Conservation (phyloP, 2,888 invertebrate genomes). For the Drosophila neutralis region DNA sequence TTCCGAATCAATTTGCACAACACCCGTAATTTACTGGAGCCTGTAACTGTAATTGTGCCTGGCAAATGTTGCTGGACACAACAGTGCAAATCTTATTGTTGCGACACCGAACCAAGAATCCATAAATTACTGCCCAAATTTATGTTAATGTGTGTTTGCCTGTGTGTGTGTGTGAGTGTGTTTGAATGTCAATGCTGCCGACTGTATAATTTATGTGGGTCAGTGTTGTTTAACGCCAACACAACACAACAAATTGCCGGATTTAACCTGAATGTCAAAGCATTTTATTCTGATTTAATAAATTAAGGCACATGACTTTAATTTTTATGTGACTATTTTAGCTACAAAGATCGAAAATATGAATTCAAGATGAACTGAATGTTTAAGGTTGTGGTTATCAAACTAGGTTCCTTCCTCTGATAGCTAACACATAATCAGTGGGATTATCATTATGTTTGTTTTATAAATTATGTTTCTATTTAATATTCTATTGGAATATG, state of each 20-base stretch:
- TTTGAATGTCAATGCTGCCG: constrained; percentile 9
- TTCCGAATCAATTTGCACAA: constrained; percentile 28
- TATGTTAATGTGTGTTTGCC: constrained; percentile 52
- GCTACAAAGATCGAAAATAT: not conserved
- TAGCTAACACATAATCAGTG: not conserved
- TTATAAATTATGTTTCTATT: not conserved
- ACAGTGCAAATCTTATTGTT: constrained; percentile 24
- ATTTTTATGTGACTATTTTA: not conserved
- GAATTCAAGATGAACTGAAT: not conserved
- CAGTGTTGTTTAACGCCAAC: constrained; percentile 38
- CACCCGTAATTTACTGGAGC: constrained; percentile 26
- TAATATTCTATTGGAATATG: not conserved
- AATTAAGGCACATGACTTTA: not conserved
- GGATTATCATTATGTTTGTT: not conserved
- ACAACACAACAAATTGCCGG: constrained; percentile 23
- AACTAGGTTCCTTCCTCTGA: not conserved
- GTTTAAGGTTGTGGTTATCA: not conserved
- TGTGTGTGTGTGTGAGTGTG: constrained; percentile 3
- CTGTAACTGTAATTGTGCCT: not conserved
- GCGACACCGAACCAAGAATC: constrained; percentile 21
- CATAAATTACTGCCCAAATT: constrained; percentile 64
- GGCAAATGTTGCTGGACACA: constrained; percentile 10
- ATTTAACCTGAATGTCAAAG: constrained; percentile 20
- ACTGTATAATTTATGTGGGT: constrained; percentile 39
- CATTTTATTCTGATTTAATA: constrained; percentile 22